A percentile compares a stretch with the other conserved stretches of the same genome.
These are phyloP conservation scores for Acronicta psi DNA, from an alignment of 2,888 invertebrate species.

Conservation along the genomic window DNA sequence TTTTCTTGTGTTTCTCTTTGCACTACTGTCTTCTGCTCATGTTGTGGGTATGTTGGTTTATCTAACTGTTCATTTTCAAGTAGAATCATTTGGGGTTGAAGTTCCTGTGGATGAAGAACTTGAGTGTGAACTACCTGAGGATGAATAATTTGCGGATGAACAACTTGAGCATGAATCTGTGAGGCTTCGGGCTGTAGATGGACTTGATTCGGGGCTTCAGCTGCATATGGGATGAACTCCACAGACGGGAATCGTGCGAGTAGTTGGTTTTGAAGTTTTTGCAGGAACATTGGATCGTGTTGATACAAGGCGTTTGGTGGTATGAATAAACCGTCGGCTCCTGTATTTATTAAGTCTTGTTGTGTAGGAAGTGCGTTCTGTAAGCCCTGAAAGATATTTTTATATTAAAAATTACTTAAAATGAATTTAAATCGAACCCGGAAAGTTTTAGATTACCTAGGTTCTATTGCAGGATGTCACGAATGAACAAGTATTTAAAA, in stretches of 20 bases:
- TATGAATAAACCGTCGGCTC: slow-evolving; percentile 77
- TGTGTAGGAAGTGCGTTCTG: slow-evolving; percentile 70
- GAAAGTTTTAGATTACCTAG: no score
- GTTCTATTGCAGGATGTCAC: no score
- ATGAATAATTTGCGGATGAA: slow-evolving; percentile 61
- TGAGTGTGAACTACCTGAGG: slow-evolving; percentile 48
- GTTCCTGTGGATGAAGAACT: slow-evolving; percentile 50
- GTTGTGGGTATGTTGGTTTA: slow-evolving; percentile 60
- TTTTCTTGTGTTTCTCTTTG: slow-evolving; percentile 81
- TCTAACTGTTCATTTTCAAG: slow-evolving; percentile 75
- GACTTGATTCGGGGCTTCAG: slow-evolving; percentile 64
- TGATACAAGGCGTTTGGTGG: slow-evolving; percentile 84
- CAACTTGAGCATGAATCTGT: slow-evolving; percentile 61
- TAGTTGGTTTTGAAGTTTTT: slow-evolving; percentile 80
- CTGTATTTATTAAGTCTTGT: slow-evolving; percentile 74
- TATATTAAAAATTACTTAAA: no score
- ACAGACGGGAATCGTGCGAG: slow-evolving; percentile 78
- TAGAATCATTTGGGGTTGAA: slow-evolving; percentile 63
- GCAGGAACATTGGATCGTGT: slow-evolving; percentile 84
- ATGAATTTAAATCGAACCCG: no score
- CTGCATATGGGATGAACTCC: slow-evolving; percentile 81
- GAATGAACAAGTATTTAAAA: no score
- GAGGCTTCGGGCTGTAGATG: slow-evolving; percentile 51
- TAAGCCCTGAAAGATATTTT: slow-evolving; percentile 38
- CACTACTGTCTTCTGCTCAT: slow-evolving; percentile 74